Evolutionary conservation across 2,113 vertebrate genomes (phyloP).

Genomic region (Guaruba guarouba): DNA sequence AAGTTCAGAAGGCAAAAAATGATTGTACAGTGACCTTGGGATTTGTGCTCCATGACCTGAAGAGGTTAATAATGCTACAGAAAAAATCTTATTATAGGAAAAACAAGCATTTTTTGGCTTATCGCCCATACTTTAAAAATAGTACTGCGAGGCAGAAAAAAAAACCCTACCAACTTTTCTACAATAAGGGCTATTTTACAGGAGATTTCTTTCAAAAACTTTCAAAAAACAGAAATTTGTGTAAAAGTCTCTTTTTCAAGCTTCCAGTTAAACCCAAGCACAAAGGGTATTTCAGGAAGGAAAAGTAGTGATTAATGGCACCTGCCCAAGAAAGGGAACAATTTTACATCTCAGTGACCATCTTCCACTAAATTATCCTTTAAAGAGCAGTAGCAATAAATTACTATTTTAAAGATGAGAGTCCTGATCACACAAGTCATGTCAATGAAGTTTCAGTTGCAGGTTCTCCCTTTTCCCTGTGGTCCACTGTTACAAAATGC

Average conservation of each 20-base stretch:
- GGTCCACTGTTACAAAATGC: not conserved
- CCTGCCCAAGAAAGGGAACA: not conserved
- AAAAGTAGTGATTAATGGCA: not conserved
- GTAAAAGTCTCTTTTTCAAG: not conserved
- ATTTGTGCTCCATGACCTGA: slow-evolving; percentile 21
- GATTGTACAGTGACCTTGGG: slow-evolving; percentile 46
- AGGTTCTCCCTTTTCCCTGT: not conserved
- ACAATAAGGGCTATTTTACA: not conserved
- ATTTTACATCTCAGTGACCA: slow-evolving; percentile 24
- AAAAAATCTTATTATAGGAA: slow-evolving; percentile 33
- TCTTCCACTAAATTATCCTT: slow-evolving; percentile 14
- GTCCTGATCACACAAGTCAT: not conserved
- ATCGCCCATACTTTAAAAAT: not conserved
- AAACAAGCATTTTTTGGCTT: slow-evolving; percentile 5
- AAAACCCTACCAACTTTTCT: not conserved
- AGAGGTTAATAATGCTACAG: slow-evolving; percentile 38
- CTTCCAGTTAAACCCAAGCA: slow-evolving; percentile 6
- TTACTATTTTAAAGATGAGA: slow-evolving; percentile 9
- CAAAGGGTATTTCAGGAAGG: slow-evolving; percentile 17
- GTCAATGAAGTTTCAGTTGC: not conserved
- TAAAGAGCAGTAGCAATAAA: slow-evolving; percentile 9
- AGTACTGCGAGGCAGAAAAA: not conserved
- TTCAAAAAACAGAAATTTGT: not conserved
- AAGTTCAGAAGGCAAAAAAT: slow-evolving; percentile 25
- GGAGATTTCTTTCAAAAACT: not conserved